Base-by-base conservation (phyloP, 2,797 vertebrate genomes). In the Myotis pilosus region DNA sequence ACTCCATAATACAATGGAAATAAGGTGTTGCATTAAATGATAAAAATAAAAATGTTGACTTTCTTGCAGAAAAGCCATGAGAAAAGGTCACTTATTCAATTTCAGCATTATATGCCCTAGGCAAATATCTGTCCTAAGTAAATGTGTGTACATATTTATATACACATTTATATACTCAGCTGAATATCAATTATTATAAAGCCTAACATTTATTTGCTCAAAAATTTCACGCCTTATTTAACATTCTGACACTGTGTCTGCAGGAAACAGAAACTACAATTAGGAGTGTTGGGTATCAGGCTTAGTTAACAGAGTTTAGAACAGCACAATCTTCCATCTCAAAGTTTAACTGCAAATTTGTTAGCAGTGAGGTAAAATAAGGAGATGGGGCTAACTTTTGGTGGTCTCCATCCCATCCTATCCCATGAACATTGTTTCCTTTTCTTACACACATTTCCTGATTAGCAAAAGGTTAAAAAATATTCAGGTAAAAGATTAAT, bases 111-210 rank as follows among this genome's bases (percentile, higher is more conserved):
- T 91, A 12, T 90, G 33, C 74, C 75, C 66, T 60, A 88, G 53
- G 84, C 80, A 96, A 88, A 62, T 76, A 95, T 71, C 30, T 88
- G 13, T 49, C 41, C 25, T 64, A 90, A 64, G 82, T 95, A 95
- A 91, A 87, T 51, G 53, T 20, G 16, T 51, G 12, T 71, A 22
- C 49, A 33, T 86, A 94, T 92, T 94, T 94, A 89, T 36, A 88
- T 8, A 84, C 10, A 68, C 28, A 78, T 83, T 91, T 94, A 93
- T 47, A 91, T 49, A 87, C 82, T 72, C 69, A 94, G 74, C 41
- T 92, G 85, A 96, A 93, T 93, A 96, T 95, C 38, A 95, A 95
- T 96, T 94, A 94, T 79, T 92, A 95, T 66, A 93, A 91, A 85
- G 30, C 13, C 92, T 15, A 95, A 95, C 76, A 91, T 76, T 81